Evolutionary conservation across 2,888 invertebrate species (phyloP).

Genomic region (Melipona bicolor): DNA sequence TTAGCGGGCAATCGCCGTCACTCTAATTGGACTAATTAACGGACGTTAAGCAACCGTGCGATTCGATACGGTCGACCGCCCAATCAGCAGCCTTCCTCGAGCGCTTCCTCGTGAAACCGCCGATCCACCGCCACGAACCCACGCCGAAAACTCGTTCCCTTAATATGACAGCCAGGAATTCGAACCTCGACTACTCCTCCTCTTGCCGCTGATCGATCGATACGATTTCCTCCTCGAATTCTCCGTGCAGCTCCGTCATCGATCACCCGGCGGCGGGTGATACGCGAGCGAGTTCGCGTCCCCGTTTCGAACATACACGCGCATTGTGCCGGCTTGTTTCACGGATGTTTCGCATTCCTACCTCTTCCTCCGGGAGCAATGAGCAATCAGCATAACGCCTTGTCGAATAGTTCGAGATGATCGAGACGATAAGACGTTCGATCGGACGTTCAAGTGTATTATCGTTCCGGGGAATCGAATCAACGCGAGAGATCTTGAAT

Average conservation of each 20-base stretch:
- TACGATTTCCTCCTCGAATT: slow-evolving; percentile 8
- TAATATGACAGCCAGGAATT: slow-evolving; percentile 62
- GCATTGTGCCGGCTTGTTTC: slow-evolving; percentile 38
- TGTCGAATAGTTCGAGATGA: background rate
- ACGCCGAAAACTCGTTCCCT: slow-evolving; percentile 55
- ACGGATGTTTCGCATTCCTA: slow-evolving; percentile 35
- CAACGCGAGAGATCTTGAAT: too few relatives aligned
- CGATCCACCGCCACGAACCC: background rate
- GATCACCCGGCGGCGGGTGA: slow-evolving; percentile 38
- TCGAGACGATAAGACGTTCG: background rate
- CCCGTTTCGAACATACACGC: background rate
- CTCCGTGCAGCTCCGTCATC: slow-evolving; percentile 32
- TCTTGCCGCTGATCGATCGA: slow-evolving; percentile 39
- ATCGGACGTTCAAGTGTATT: background rate
- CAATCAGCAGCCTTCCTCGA: slow-evolving; percentile 44
- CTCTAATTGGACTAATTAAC: slow-evolving; percentile 80
- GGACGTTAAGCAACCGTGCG: slow-evolving; percentile 67
- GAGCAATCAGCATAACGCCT: slow-evolving; percentile 38
- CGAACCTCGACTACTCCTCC: slow-evolving; percentile 16
- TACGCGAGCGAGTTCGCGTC: slow-evolving; percentile 30
- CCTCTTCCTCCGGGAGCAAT: slow-evolving; percentile 14
- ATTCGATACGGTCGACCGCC: slow-evolving; percentile 58
- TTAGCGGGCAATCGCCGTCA: slow-evolving; percentile 77
- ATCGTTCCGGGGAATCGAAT: background rate
- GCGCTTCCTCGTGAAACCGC: slow-evolving; percentile 12